phyloP scores from a whole-genome alignment of 2,797 vertebrate genomes.

The Trachops cirrhosus region DNA sequence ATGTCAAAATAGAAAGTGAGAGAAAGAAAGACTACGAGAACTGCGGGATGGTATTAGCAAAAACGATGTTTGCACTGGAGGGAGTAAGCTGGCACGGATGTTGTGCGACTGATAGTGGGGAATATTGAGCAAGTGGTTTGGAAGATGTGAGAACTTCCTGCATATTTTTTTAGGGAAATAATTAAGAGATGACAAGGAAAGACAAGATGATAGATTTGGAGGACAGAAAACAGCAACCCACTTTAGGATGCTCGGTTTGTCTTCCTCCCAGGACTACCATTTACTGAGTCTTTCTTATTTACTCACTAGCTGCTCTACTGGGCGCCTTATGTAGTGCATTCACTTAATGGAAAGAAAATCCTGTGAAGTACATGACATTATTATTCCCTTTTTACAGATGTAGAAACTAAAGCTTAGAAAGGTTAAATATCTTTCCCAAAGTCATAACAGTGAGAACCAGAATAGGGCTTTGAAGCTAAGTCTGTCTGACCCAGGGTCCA shows the following conservation, averaged over 20 bases:
- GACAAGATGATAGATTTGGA: neutral
- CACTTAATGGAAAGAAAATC: neutral
- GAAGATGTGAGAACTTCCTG: neutral
- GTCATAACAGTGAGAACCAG: neutral
- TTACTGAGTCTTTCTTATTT: neutral
- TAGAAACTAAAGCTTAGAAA: neutral
- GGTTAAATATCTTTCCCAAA: neutral
- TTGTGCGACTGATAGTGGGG: accelerated
- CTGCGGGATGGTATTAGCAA: neutral
- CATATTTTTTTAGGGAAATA: neutral
- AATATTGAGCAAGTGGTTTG: neutral
- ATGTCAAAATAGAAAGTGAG: neutral
- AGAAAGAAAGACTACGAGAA: neutral
- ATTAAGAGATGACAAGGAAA: neutral
- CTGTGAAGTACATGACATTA: accelerated
- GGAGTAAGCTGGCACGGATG: no score
- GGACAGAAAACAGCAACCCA: neutral
- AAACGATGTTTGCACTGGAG: neutral
- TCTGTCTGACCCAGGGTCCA: neutral
- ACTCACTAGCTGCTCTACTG: accelerated
- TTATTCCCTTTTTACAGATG: neutral
- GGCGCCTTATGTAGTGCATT: neutral
- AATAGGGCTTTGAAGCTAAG: neutral
- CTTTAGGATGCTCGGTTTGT: neutral
- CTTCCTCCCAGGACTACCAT: neutral